phyloP scores from a whole-genome alignment of 2,113 vertebrate genomes.

The Typhlomys cinereus region DNA sequence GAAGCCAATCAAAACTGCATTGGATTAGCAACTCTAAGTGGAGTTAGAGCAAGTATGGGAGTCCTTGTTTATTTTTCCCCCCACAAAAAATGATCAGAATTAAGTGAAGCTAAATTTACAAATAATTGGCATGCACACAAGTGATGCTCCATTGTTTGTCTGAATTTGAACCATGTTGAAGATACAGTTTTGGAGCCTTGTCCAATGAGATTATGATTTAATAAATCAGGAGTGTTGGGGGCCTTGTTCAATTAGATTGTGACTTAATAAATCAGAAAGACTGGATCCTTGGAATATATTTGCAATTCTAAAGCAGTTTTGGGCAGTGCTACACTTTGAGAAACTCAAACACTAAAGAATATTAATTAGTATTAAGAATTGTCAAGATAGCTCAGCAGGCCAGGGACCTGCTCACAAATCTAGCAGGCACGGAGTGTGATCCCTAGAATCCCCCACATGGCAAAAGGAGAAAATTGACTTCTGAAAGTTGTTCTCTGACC shows the following conservation, averaged over 20 bases:
- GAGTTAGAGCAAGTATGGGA: neutral
- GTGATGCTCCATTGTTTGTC: neutral
- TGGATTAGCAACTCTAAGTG: neutral
- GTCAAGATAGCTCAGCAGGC: no score
- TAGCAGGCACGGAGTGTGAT: no score
- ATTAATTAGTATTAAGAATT: no score
- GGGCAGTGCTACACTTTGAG: neutral
- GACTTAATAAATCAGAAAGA: neutral
- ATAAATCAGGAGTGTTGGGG: no score
- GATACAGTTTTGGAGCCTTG: neutral
- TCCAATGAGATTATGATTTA: no score
- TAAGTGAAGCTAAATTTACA: neutral
- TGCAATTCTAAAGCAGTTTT: neutral
- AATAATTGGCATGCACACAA: neutral
- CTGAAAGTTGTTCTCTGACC: no score
- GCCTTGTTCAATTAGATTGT: neutral
- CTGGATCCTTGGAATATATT: neutral
- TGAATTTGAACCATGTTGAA: neutral
- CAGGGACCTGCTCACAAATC: no score
- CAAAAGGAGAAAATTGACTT: no score
- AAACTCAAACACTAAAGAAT: neutral
- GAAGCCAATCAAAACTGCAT: slow-evolving; percentile 15
- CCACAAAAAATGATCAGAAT: neutral
- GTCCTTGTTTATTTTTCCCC: neutral
- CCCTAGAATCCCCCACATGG: no score